Evolutionary conservation across 1,140 invertebrate species (phyloP), one percentile per base, ranked within the genome.

Genomic region (Drosophila bifasciata): DNA sequence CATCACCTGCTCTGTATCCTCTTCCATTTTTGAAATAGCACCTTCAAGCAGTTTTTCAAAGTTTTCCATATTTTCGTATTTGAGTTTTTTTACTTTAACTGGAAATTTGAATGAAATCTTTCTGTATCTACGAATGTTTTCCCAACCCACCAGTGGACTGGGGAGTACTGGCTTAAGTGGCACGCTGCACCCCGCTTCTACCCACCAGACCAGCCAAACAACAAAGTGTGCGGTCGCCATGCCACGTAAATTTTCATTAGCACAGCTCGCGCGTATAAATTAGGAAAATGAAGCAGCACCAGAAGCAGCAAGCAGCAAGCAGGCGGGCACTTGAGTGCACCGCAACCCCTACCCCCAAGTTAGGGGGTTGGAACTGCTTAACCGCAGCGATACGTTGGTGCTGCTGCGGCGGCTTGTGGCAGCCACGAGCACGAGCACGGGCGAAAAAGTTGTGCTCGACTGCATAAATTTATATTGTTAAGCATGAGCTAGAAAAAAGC

Each of bases 191-290:
- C 0, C 4, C 5, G 15, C 16, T 39, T 15, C 13, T 15, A n/a
- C n/a, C n/a, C 32, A 52, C 45, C 28, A 61, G 19, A 21, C 19
- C 19, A 43, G 36, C 28, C 28, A 28, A 81, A 39, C 39, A 40
- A 79, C 64, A 78, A 79, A 77, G 74, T 76, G 57, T 75, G 78
- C 67, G 68, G 83, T 81, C 76, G 55, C 64, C 68, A 64, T 76
- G 70, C 74, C 66, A 88, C 83, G 84, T 86, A 86, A 83, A 86
- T 86, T 86, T 86, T 86, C 83, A 86, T 86, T 86, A 86, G 83
- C 70, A 73, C 76, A 83, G 69, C 63, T 3, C 23, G 69, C 83
- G 83, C 75, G 78, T 83, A 86, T 86, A 88, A 86, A 86, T 86
- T 86, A 86, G 83, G 74, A 86, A 86, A 86, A 86, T 86, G 83